These are phyloP conservation scores for Bombus waltoni DNA, from an alignment of 1,140 invertebrate genomes.

Conservation along the genomic window DNA sequence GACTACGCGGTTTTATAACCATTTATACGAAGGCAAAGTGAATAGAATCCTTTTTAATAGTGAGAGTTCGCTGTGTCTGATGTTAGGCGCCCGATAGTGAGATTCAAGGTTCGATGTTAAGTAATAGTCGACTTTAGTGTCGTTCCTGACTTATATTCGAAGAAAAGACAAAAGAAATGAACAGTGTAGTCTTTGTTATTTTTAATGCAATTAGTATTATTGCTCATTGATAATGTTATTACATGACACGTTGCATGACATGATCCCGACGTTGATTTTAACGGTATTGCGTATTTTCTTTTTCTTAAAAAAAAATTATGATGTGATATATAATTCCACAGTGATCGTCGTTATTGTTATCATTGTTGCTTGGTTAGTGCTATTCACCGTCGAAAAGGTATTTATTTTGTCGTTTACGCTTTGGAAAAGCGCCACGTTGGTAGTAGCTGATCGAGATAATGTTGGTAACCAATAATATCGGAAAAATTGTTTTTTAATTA, in stretches of 20 bases:
- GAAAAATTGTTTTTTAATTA: too few relatives aligned
- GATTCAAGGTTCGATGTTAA: not conserved
- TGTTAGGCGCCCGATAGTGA: not conserved
- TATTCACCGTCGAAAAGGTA: not conserved
- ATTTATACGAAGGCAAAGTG: not conserved
- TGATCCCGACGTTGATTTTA: not conserved
- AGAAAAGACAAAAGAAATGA: not conserved
- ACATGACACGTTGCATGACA: not conserved
- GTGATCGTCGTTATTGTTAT: slow-evolving; percentile 19
- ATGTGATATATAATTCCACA: not conserved
- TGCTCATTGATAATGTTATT: not conserved
- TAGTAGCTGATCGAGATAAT: too few relatives aligned
- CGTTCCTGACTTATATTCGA: not conserved
- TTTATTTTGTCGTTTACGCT: not conserved
- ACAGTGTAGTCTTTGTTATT: not conserved
- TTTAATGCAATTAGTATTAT: not conserved
- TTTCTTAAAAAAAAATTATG: not conserved
- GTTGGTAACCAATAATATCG: too few relatives aligned
- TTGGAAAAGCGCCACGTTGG: not conserved
- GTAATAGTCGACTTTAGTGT: not conserved
- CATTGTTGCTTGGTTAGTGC: not conserved
- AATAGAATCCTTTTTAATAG: not conserved
- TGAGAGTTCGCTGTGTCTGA: not conserved
- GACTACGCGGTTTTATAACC: not conserved
- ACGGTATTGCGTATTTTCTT: not conserved